These are phyloP conservation scores for Hippoglossus stenolepis DNA, from an alignment of 2,113 vertebrate species.

Conservation along the genomic window DNA sequence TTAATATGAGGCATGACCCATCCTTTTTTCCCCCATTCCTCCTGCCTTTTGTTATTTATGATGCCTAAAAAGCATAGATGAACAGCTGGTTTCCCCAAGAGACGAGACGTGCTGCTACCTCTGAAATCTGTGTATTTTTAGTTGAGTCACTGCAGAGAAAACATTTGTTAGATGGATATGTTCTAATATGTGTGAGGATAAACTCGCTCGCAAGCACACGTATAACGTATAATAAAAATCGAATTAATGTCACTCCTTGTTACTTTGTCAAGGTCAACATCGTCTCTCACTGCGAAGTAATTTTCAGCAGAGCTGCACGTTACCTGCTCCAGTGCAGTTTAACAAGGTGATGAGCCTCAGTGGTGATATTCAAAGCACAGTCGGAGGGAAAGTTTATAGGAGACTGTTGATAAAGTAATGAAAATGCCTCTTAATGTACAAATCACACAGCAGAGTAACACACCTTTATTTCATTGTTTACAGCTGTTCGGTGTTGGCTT, in stretches of 20 bases:
- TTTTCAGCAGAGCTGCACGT: background rate
- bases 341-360: background rate
- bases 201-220: background rate
- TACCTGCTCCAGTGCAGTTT: background rate
- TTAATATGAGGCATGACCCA: background rate
- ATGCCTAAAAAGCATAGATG: conserved; percentile 22
- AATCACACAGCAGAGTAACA: background rate
- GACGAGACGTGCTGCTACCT: conserved; percentile 10
- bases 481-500: background rate
- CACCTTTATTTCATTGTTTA: background rate
- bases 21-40: background rate
- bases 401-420: background rate
- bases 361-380: background rate
- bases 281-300: background rate
- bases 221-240: conserved; percentile 28
- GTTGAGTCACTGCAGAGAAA: conserved; percentile 42
- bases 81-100: conserved; percentile 3
- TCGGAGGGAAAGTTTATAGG: background rate
- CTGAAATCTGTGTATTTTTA: conserved; percentile 36
- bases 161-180: conserved; percentile 39
- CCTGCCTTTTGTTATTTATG: conserved; percentile 14
- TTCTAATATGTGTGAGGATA: background rate
- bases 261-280: background rate
- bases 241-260: background rate
- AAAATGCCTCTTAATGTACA: background rate